These are phyloP conservation scores for Brenthis hecate DNA, from an alignment of 2,888 invertebrate genomes.

Conservation along the genomic window DNA sequence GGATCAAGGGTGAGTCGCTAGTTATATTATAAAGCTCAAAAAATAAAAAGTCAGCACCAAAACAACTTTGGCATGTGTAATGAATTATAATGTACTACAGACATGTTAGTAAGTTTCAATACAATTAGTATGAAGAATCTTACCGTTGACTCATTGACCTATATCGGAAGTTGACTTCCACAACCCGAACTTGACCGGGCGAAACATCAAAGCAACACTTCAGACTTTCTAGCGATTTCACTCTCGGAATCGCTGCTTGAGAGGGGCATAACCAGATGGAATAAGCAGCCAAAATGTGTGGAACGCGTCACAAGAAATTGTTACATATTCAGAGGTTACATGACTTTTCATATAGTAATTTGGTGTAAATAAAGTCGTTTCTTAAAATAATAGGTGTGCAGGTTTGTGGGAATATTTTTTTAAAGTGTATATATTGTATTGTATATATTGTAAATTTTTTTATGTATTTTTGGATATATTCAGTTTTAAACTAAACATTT, in stretches of 20 bases:
- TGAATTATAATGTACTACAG: too few relatives aligned
- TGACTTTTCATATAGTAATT: slow-evolving; percentile 6
- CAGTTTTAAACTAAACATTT: too few relatives aligned
- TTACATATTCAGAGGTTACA: slow-evolving; percentile 12
- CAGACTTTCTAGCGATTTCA: slow-evolving; percentile 9
- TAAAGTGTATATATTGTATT: too few relatives aligned
- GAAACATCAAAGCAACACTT: slow-evolving; percentile 18
- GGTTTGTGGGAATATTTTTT: too few relatives aligned
- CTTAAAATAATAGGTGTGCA: too few relatives aligned
- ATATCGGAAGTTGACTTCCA: slow-evolving; percentile 18
- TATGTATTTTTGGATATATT: too few relatives aligned
- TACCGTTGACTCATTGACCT: slow-evolving; percentile 15
- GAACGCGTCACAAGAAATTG: background rate
- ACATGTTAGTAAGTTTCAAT: background rate
- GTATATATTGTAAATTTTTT: too few relatives aligned
- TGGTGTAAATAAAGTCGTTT: background rate
- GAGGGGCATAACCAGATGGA: slow-evolving; percentile 11
- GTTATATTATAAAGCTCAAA: too few relatives aligned
- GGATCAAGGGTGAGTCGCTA: too few relatives aligned
- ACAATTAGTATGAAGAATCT: background rate
- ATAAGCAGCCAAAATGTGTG: background rate
- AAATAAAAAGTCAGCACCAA: too few relatives aligned
- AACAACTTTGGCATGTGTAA: too few relatives aligned
- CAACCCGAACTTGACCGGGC: slow-evolving; percentile 26
- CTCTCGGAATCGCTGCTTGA: slow-evolving; percentile 8